Evolutionary conservation across 2,113 vertebrate species (phyloP).

Genomic region (Xiphias gladius): DNA sequence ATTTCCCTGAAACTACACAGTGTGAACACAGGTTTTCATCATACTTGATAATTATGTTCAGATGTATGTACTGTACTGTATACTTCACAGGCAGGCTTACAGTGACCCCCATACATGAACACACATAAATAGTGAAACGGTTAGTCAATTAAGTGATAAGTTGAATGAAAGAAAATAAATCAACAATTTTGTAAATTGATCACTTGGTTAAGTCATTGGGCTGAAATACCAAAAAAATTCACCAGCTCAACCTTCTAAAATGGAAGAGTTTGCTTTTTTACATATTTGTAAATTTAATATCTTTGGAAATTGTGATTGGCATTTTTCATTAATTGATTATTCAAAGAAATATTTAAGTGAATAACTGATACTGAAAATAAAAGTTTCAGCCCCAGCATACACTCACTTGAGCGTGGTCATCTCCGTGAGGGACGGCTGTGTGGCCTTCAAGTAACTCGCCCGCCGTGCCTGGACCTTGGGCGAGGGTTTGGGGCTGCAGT

Average conservation of each 20-base stretch:
- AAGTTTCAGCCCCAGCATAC: background rate
- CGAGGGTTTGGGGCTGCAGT: constrained; percentile 93
- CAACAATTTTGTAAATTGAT: no score
- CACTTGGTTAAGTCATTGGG: no score
- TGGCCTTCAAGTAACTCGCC: constrained; percentile 99
- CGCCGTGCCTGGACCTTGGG: constrained; percentile 95
- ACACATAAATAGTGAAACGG: background rate
- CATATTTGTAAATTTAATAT: background rate
- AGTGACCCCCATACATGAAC: background rate
- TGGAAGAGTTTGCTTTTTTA: background rate
- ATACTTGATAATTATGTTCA: constrained; percentile 6
- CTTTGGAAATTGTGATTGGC: background rate
- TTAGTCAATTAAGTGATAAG: no score
- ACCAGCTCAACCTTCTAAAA: background rate
- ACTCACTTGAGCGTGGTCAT: constrained; percentile 93
- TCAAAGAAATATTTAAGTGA: no score
- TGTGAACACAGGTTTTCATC: constrained; percentile 19
- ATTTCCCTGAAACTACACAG: constrained; percentile 18
- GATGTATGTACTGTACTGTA: background rate
- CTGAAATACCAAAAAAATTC: background rate
- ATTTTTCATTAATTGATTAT: no score
- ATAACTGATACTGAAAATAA: background rate
- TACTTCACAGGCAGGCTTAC: background rate
- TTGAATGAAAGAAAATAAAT: background rate
- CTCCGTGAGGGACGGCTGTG: constrained; percentile 96